phyloP scores from a whole-genome alignment of 2,888 invertebrate species.

The Bruchidius siliquastri region DNA sequence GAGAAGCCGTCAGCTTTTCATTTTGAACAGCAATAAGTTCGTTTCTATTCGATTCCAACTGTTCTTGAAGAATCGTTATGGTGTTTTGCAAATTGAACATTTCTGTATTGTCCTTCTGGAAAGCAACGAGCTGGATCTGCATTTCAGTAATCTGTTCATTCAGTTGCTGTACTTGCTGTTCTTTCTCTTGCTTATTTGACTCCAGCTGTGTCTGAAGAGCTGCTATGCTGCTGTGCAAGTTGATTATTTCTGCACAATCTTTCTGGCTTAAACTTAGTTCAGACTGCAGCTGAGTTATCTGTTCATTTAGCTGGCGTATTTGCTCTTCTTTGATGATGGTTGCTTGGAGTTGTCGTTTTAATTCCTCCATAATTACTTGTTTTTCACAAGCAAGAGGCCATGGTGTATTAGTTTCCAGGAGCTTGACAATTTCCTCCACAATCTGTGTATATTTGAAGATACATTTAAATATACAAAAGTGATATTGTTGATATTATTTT shows the following conservation, averaged over 20 bases:
- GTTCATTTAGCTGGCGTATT: conserved; percentile 15
- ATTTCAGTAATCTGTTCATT: background rate
- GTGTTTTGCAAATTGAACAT: background rate
- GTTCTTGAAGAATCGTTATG: background rate
- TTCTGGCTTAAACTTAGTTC: conserved; percentile 1
- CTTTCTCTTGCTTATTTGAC: background rate
- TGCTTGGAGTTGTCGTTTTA: conserved; percentile 24
- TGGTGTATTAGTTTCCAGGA: conserved; percentile 27
- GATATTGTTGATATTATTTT: too few species aligned
- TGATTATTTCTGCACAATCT: conserved; percentile 10
- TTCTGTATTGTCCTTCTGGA: background rate
- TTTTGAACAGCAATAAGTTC: background rate
- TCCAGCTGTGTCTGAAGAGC: background rate
- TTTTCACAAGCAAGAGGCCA: conserved; percentile 28
- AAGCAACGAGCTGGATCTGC: background rate
- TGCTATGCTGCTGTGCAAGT: background rate
- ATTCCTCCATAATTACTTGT: conserved; percentile 27
- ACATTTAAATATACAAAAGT: too few species aligned
- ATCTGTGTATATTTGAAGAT: conserved; percentile 3
- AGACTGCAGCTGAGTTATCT: conserved; percentile 12
- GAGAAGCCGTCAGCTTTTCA: background rate
- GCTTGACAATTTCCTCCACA: conserved; percentile 29
- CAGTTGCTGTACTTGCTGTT: background rate
- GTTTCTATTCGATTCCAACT: background rate
- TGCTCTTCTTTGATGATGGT: conserved; percentile 18